These are phyloP conservation scores for Lepidocyrtoides sp. DNA, from an alignment of 2,888 invertebrate species.

Conservation along the genomic window DNA sequence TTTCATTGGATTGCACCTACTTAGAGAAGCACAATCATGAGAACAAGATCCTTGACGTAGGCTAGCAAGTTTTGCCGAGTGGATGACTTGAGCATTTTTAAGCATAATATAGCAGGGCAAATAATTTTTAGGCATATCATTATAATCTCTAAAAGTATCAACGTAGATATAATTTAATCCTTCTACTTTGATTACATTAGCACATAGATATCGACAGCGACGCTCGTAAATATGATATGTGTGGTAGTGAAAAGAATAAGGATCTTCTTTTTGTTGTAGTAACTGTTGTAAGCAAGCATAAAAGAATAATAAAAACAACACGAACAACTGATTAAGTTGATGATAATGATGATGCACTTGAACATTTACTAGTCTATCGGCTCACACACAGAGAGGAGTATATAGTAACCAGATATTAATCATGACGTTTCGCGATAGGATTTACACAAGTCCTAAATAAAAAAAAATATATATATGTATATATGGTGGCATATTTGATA, in stretches of 20 bases:
- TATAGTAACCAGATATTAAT: not conserved
- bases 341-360: conserved; percentile 69
- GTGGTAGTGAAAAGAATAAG: conserved; percentile 16
- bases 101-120: not conserved
- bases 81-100: conserved; percentile 13
- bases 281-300: conserved; percentile 32
- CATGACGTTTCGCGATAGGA: not conserved
- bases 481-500: not conserved
- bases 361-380: conserved; percentile 53
- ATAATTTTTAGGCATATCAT: conserved; percentile 9
- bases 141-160: not conserved
- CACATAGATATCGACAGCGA: conserved; percentile 4
- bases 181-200: conserved; percentile 12
- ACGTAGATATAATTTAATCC: not conserved
- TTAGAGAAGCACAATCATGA: conserved; percentile 59
- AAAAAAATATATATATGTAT: not conserved
- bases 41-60: conserved; percentile 70
- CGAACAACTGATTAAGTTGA: conserved; percentile 69
- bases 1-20: conserved; percentile 73
- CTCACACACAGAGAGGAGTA: conserved; percentile 31
- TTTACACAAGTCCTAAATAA: not conserved
- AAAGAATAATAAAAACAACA: conserved; percentile 69
- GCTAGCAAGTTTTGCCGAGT: conserved; percentile 24
- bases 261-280: conserved; percentile 53
- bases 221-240: conserved; percentile 34